These are phyloP conservation scores for Ypsolopha sequella DNA, from an alignment of 2,888 invertebrate species.

Conservation along the genomic window DNA sequence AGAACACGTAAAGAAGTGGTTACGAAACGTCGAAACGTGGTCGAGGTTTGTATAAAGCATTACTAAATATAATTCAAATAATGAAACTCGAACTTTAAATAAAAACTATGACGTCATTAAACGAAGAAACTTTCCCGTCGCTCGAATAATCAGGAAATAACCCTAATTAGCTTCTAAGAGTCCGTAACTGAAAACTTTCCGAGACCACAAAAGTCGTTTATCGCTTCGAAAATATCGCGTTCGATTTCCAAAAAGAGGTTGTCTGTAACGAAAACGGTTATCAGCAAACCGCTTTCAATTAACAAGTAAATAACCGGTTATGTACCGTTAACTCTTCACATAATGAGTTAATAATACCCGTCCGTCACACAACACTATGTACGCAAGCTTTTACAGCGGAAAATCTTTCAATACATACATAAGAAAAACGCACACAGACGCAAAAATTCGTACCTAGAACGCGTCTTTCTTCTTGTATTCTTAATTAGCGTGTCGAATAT, in stretches of 20 bases:
- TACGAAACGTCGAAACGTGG: too few species aligned
- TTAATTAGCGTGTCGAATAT: slow-evolving; percentile 74
- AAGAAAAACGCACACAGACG: slow-evolving; percentile 32
- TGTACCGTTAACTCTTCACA: slow-evolving; percentile 65
- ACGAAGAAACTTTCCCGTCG: not conserved
- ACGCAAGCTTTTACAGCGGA: slow-evolving; percentile 43
- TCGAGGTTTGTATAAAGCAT: too few species aligned
- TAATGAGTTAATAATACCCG: slow-evolving; percentile 60
- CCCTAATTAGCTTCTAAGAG: too few species aligned
- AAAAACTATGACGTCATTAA: too few species aligned
- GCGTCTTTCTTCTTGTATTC: slow-evolving; percentile 77
- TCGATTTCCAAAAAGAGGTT: slow-evolving; percentile 28
- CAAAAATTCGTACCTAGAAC: slow-evolving; percentile 65
- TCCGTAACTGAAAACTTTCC: too few species aligned
- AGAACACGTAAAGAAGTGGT: too few species aligned
- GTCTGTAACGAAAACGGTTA: slow-evolving; percentile 48
- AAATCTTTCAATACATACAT: slow-evolving; percentile 34
- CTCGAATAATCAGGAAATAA: not conserved
- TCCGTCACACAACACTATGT: slow-evolving; percentile 36
- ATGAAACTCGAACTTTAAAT: too few species aligned
- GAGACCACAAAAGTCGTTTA: not conserved
- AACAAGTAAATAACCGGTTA: slow-evolving; percentile 62
- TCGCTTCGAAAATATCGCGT: not conserved
- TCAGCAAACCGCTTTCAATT: slow-evolving; percentile 65
- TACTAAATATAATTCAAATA: too few species aligned